phyloP scores from a whole-genome alignment of 2,888 invertebrate genomes.

The Oxycera nigricornis region DNA sequence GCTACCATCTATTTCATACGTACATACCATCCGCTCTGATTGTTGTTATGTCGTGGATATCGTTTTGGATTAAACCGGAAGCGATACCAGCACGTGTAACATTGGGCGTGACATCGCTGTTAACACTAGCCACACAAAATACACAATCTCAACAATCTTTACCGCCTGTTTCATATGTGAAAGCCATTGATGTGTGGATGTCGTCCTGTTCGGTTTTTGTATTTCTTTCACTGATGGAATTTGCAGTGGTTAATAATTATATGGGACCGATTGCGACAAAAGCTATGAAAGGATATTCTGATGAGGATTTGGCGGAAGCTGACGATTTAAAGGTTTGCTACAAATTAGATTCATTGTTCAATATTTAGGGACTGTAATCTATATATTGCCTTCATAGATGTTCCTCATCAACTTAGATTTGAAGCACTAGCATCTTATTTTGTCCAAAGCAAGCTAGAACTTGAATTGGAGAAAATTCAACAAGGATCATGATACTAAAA shows the following conservation, averaged over 20 bases:
- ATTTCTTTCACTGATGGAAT: constrained; percentile 93
- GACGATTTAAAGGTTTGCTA: constrained; percentile 76
- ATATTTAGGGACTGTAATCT: no score
- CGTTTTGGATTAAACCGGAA: constrained; percentile 95
- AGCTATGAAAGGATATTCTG: constrained; percentile 89
- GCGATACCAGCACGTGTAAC: constrained; percentile 93
- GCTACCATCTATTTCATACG: constrained; percentile 92
- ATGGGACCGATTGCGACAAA: constrained; percentile 85
- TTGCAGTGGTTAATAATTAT: constrained; percentile 88
- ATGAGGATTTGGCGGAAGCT: constrained; percentile 78
- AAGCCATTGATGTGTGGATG: constrained; percentile 93
- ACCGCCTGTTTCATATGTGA: constrained; percentile 92
- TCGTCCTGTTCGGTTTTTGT: constrained; percentile 91
- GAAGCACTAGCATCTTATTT: no score
- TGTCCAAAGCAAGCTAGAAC: no score
- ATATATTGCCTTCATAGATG: no score
- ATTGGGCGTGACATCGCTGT: constrained; percentile 86
- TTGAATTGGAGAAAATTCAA: no score
- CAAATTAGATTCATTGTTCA: background rate
- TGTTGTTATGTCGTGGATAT: constrained; percentile 96
- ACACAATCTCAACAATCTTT: constrained; percentile 92
- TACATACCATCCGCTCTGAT: constrained; percentile 94
- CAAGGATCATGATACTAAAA: no score
- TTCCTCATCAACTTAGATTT: no score
- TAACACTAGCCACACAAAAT: constrained; percentile 90